A percentile compares a stretch with the other conserved stretches of the same genome.
phyloP scores from a whole-genome alignment of 2,888 invertebrate species.

The Scaptomyza reducta region DNA sequence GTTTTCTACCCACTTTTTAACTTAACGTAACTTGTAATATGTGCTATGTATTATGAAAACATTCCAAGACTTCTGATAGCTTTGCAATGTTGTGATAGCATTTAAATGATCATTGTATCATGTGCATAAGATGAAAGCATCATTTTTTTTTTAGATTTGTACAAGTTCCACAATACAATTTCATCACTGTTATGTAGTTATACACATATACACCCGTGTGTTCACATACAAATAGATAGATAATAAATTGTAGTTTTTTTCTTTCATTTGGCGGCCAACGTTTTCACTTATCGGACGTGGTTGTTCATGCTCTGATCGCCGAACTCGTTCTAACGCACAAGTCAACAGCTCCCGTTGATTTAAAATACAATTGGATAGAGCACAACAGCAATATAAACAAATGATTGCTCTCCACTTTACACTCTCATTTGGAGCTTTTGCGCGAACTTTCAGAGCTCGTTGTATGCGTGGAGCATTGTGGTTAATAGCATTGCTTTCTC shows the following conservation, averaged over 20 bases:
- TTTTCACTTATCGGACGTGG: conserved; percentile 30
- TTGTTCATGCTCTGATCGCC: conserved; percentile 34
- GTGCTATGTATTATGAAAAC: conserved; percentile 8
- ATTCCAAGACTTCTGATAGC: conserved; percentile 25
- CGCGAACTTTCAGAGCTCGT: background rate
- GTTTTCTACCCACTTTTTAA: conserved; percentile 46
- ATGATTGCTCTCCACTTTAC: background rate
- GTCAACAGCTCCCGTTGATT: conserved; percentile 31
- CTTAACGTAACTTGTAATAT: conserved; percentile 6
- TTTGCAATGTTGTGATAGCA: conserved; percentile 1
- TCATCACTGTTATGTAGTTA: conserved; percentile 28
- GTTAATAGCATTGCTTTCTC: background rate
- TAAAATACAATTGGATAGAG: conserved; percentile 20
- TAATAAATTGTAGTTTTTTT: conserved; percentile 22
- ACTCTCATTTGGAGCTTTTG: conserved; percentile 14
- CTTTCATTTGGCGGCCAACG: conserved; percentile 10
- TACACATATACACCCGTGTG: background rate
- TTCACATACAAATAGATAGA: conserved; percentile 11
- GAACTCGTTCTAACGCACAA: conserved; percentile 44
- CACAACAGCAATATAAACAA: conserved; percentile 6
- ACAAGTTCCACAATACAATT: conserved; percentile 20
- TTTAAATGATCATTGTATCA: conserved; percentile 1
- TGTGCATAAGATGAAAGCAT: background rate
- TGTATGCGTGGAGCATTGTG: conserved; percentile 1
- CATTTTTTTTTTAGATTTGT: background rate